Conservation (phyloP, 2,888 invertebrate genomes). For the Eupeodes latifasciatus region DNA sequence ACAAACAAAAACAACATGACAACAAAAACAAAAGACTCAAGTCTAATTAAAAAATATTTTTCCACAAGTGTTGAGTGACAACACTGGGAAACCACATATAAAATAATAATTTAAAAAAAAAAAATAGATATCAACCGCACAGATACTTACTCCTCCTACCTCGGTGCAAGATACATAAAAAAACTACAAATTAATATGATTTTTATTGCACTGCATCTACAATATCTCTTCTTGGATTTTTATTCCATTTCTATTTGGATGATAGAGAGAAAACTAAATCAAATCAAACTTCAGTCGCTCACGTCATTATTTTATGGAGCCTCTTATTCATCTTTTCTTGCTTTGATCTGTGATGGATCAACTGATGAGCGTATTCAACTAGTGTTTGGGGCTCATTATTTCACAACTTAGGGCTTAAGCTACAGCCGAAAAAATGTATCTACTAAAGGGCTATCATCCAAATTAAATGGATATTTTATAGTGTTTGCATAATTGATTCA, state of each 20-base stretch:
- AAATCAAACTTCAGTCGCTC: conserved; percentile 70
- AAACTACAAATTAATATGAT: conserved; percentile 18
- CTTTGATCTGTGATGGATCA: background rate
- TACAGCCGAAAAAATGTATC: too few species aligned
- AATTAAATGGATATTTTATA: too few species aligned
- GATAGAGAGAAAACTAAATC: conserved; percentile 60
- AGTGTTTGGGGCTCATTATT: background rate
- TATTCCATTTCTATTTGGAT: background rate
- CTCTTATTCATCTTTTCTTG: conserved; percentile 8
- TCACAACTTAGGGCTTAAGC: background rate
- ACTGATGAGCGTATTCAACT: background rate
- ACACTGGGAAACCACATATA: conserved; percentile 39
- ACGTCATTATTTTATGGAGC: conserved; percentile 66
- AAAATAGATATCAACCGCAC: conserved; percentile 8
- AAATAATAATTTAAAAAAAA: conserved; percentile 5
- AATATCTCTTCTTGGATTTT: conserved; percentile 1
- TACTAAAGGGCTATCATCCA: too few species aligned
- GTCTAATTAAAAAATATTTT: conserved; percentile 72
- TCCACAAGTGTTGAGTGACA: conserved; percentile 67
- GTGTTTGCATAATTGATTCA: too few species aligned
- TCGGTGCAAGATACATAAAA: conserved; percentile 24
- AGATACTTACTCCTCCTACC: conserved; percentile 51
- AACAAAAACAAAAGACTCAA: conserved; percentile 5
- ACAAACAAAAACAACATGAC: background rate
- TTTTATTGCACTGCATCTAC: conserved; percentile 44